A percentile compares a stretch with the other conserved stretches of the same genome.
phyloP scores from a whole-genome alignment of 2,797 vertebrate species.

The Hozukius guyotensis region DNA sequence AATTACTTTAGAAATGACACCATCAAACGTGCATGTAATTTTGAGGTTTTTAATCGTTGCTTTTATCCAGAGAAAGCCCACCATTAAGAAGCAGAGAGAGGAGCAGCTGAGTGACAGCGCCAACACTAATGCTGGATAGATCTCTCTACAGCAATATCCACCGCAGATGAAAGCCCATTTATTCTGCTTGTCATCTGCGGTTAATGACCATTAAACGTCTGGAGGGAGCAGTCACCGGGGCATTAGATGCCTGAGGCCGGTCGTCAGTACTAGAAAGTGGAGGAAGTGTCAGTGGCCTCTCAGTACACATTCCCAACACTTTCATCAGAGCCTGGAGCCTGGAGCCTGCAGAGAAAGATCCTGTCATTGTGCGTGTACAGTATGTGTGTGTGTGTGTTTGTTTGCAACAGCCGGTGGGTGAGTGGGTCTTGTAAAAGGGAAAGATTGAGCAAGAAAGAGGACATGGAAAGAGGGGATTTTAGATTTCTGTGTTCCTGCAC shows the following conservation, averaged over 20 bases:
- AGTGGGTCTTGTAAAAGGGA: constrained; percentile 32
- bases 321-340: constrained; percentile 54
- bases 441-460: constrained; percentile 36
- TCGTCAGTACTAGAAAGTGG: constrained; percentile 64
- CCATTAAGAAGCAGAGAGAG: constrained; percentile 19
- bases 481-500: constrained; percentile 19
- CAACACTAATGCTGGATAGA: constrained; percentile 42
- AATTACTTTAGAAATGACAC: neutral
- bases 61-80: neutral
- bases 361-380: constrained; percentile 55
- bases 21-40: constrained; percentile 7
- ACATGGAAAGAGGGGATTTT: constrained; percentile 48
- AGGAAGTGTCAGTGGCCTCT: constrained; percentile 76
- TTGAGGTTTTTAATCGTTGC: constrained; percentile 9
- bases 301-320: constrained; percentile 68
- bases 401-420: constrained; percentile 22
- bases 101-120: constrained; percentile 39
- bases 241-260: constrained; percentile 52
- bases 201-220: constrained; percentile 55
- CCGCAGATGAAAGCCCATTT: constrained; percentile 52
- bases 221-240: constrained; percentile 37
- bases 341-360: constrained; percentile 60
- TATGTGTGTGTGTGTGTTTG: constrained; percentile 25
- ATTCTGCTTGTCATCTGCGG: constrained; percentile 43
- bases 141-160: constrained; percentile 13